Evolutionary conservation across 2,888 invertebrate species (phyloP).

Genomic region (Pandemis cinnamomeana): DNA sequence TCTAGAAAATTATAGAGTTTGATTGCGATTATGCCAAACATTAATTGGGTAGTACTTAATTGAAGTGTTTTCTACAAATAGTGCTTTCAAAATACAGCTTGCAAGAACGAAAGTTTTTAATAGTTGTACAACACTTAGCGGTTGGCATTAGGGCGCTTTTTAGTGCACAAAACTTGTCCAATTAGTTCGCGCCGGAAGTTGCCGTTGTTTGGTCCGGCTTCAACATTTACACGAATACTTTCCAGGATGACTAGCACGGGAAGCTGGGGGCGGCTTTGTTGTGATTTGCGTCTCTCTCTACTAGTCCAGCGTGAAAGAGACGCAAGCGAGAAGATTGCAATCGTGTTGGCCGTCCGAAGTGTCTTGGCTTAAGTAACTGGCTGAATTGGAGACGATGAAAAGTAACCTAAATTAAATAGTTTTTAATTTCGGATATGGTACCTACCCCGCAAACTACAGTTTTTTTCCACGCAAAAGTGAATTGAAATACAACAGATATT

Average conservation of each 20-base stretch:
- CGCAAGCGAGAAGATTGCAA: background rate
- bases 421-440: too few relatives aligned
- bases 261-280: background rate
- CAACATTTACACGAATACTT: conserved; percentile 45
- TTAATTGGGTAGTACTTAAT: background rate
- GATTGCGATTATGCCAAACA: background rate
- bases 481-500: too few relatives aligned
- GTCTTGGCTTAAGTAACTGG: background rate
- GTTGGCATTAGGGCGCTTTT: conserved; percentile 64
- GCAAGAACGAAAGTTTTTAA: conserved; percentile 40
- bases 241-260: background rate
- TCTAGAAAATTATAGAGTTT: background rate
- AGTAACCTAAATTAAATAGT: too few relatives aligned
- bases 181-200: conserved; percentile 65
- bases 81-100: conserved; percentile 9
- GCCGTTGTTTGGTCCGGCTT: conserved; percentile 52
- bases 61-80: background rate
- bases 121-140: conserved; percentile 53
- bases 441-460: too few relatives aligned
- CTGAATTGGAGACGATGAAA: too few relatives aligned
- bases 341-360: background rate
- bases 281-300: background rate
- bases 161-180: conserved; percentile 69
- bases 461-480: too few relatives aligned
- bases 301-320: background rate